Percentiles rank a stretch among this genome's conserved stretches.
These are phyloP conservation scores for Leptopterna dolabrata DNA, from an alignment of 2,888 invertebrate genomes.

Conservation along the genomic window DNA sequence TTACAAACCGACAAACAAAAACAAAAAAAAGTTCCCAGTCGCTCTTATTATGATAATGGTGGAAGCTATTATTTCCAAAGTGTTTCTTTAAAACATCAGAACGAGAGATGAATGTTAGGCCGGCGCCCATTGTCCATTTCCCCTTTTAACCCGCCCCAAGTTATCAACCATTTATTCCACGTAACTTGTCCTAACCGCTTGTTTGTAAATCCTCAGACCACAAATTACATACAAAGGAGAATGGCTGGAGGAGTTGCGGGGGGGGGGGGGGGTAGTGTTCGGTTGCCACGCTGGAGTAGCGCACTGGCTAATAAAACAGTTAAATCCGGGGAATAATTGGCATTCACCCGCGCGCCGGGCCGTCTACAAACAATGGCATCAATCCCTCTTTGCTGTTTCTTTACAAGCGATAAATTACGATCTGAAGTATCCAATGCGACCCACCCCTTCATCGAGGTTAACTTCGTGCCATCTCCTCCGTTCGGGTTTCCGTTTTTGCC, in stretches of 20 bases:
- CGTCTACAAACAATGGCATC: constrained; percentile 49
- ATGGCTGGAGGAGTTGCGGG: background rate
- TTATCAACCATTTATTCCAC: constrained; percentile 57
- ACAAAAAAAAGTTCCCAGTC: background rate
- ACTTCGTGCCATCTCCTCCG: background rate
- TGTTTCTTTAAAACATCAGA: constrained; percentile 55
- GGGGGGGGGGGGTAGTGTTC: background rate
- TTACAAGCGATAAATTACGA: constrained; percentile 52
- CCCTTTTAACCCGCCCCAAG: constrained; percentile 36
- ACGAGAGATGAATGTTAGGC: constrained; percentile 45
- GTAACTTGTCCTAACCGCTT: constrained; percentile 55
- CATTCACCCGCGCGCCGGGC: constrained; percentile 12
- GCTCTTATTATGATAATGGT: constrained; percentile 51
- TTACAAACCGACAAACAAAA: background rate
- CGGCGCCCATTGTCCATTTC: constrained; percentile 52
- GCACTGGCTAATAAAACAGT: constrained; percentile 57
- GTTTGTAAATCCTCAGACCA: constrained; percentile 54
- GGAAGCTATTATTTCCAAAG: constrained; percentile 52
- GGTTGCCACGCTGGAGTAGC: constrained; percentile 8
- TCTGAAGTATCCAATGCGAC: constrained; percentile 11
- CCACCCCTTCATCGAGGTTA: background rate
- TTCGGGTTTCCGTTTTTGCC: background rate
- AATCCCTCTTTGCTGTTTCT: constrained; percentile 43
- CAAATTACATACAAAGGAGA: constrained; percentile 56
- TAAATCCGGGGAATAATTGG: constrained; percentile 56